Base-by-base conservation (phyloP, 2,888 invertebrate genomes). In the Sinohyriopsis cumingii region DNA sequence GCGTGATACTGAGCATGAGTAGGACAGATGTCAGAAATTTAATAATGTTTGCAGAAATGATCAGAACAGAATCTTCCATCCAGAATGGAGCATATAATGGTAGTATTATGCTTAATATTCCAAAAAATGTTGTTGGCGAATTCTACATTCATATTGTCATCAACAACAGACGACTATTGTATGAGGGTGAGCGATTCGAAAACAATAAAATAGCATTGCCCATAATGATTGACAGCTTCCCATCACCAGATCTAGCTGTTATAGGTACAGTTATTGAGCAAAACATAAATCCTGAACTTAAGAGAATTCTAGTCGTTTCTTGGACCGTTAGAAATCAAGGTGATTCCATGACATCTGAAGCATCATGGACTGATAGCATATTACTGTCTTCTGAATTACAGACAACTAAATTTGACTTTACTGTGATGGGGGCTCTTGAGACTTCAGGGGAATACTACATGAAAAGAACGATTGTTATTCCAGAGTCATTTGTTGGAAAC, bases 291-390 rank as follows among this genome's bases (percentile, higher is more conserved):
- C 45, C 45, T 45, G 12, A 45, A 45, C 15, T 45, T 45, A 15
- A 45, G 12, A 12, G 45, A 45, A 45, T 45, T 45, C 45, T 45
- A 15, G 45, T 45, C 45, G 5, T 45, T 45, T 45, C 61, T 54
- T 71, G 55, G 55, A 59, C 55, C 18, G 71, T 74, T 19, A 19
- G 15, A 6, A 74, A 74, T 45, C 22, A 18, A 25, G 74, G 74
- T n/a, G 63, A 69, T 19, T 57, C 55, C 18, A 53, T 68, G 54
- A 68, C 65, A 4, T 5, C 4, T 2, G 45, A 24, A 19, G 63
- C 67, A 5, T 56, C 63, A 2, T 74, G 74, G 74, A 61, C 54
- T 15, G 74, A 74, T 67, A 59, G 59, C 20, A 45, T 74, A n/a
- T 68, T 45, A 45, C 15, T 45, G 15, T 45, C 15, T 45, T 45